phyloP scores from a whole-genome alignment of 2,113 vertebrate species.

The Pimephales promelas region DNA sequence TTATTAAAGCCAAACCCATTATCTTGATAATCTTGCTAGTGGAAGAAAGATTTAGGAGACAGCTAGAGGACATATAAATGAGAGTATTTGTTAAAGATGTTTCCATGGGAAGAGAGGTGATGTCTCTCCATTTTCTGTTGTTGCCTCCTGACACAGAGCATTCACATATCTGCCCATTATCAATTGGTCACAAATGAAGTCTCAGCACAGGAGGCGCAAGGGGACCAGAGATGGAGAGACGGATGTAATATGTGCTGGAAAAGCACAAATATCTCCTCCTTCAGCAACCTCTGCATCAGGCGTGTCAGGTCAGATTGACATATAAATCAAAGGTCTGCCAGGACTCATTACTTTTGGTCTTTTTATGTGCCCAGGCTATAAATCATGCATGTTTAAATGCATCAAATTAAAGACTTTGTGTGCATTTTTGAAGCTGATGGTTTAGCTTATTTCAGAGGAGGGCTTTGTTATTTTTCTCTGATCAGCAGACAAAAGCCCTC shows the following conservation, averaged over 20 bases:
- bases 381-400: background rate
- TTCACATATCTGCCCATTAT: slow-evolving; percentile 11
- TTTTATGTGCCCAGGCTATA: background rate
- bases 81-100: background rate
- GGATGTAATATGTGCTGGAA: slow-evolving; percentile 31
- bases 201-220: background rate
- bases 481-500: slow-evolving; percentile 5
- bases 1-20: slow-evolving; percentile 33
- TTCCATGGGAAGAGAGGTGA: background rate
- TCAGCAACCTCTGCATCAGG: slow-evolving; percentile 34
- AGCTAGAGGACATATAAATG: background rate
- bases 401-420: background rate
- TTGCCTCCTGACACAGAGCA: slow-evolving; percentile 14
- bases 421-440: background rate
- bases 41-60: background rate
- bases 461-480: background rate
- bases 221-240: slow-evolving; percentile 14
- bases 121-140: background rate
- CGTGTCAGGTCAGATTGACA: slow-evolving; percentile 30
- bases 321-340: slow-evolving; percentile 8
- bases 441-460: background rate
- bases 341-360: background rate
- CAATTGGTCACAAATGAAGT: slow-evolving; percentile 27
- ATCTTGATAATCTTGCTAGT: slow-evolving; percentile 2
- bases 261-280: slow-evolving; percentile 36